Base-by-base conservation (phyloP, 1,140 invertebrate species). In the Drosophila yakuba region DNA sequence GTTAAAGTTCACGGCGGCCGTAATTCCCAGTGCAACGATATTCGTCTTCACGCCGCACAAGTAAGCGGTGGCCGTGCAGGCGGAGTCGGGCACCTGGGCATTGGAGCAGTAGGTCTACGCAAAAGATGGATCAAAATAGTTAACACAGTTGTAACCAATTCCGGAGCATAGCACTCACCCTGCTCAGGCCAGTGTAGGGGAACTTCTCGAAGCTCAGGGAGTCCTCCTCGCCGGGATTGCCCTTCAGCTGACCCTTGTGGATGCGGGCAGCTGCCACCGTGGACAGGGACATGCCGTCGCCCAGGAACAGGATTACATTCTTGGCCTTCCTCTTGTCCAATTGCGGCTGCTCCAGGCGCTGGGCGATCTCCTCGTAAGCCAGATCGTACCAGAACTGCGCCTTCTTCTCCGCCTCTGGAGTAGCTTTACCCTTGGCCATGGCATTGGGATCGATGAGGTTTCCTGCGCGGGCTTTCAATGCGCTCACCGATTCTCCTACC, bases 81-180 rank as follows among this genome's bases (percentile, higher is more conserved):
- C 97, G 0, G 96, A 96, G 90, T 98, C 97, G 0, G 97, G 94
- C 0, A 96, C 95, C 94, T 97, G 96, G 8, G 94, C 94, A 90
- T 98, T 95, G 11, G 96, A 93, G 89, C 96, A 97, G 92, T 97
- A 92, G 7, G 91, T 92, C 91, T 92, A 32, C 0, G 4, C 3
- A 6, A 15, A 38, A 3, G 2, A 20, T n/a, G 4, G 10, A 11
- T 44, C 10, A 4, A 44, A 32, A 10, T 2, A 32, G 2, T 10
- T 32, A 32, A 8, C 32, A 2, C 32, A 10, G 7, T 2, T 8
- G 10, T 3, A 32, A 8, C 7, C 1, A 4, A 20, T 0, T 8
- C 17, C 17, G 4, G 3, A 4, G 11, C 4, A 8, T 8, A 11
- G 0, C 12, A 74, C 78, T 73, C 1, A 91, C 91, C 68, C 96